A percentile compares a stretch with the other conserved stretches of the same genome.
phyloP scores from a whole-genome alignment of 2,113 vertebrate genomes.

The Psilopsiagon aymara region DNA sequence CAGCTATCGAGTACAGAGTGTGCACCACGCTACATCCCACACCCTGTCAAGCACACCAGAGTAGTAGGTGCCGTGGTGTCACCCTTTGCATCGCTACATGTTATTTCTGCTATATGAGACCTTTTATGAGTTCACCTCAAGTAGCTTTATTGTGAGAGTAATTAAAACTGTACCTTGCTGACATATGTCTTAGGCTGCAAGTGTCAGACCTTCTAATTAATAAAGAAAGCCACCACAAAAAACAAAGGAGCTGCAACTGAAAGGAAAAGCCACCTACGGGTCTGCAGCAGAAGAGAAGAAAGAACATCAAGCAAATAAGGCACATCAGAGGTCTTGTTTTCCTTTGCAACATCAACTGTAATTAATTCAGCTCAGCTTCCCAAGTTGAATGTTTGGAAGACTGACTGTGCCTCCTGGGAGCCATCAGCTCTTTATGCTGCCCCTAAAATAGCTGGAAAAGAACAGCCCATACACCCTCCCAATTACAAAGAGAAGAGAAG shows the following conservation, averaged over 20 bases:
- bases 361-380: constrained; percentile 60
- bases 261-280: constrained; percentile 43
- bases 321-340: constrained; percentile 38
- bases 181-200: constrained; percentile 67
- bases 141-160: constrained; percentile 45
- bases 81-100: neutral
- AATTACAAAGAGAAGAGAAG: neutral
- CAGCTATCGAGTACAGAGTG: neutral
- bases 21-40: neutral
- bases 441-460: constrained; percentile 3
- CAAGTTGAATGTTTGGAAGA: constrained; percentile 13
- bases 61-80: neutral
- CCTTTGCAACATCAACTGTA: neutral
- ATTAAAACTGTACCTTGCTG: constrained; percentile 74
- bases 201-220: constrained; percentile 78
- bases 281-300: neutral
- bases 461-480: neutral
- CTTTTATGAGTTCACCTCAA: neutral
- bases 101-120: neutral
- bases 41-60: neutral
- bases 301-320: constrained; percentile 30
- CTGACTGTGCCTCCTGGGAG: constrained; percentile 14
- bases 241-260: constrained; percentile 40
- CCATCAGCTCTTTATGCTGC: constrained; percentile 18
- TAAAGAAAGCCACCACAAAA: constrained; percentile 61